These are phyloP conservation scores for Charina bottae DNA, from an alignment of 2,113 vertebrate genomes.

Conservation along the genomic window DNA sequence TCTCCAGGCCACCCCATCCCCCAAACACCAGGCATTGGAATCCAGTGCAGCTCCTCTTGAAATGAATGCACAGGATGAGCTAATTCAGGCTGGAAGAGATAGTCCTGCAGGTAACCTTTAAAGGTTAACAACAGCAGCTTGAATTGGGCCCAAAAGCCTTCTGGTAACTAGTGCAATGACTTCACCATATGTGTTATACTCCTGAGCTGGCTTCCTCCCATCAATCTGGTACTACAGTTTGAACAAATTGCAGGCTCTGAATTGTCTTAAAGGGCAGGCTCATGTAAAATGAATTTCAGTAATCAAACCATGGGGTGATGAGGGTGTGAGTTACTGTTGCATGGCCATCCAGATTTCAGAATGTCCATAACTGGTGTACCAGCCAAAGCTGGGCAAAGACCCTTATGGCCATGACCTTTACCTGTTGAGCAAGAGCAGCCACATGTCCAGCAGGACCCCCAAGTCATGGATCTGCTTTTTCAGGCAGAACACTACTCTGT, in stretches of 20 bases:
- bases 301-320: not conserved
- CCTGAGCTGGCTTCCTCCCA: not conserved
- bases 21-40: not conserved
- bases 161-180: not conserved
- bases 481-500: not conserved
- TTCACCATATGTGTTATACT: not conserved
- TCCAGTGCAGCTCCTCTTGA: not conserved
- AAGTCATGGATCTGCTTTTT: not conserved
- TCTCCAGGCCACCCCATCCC: not conserved
- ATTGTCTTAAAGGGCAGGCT: not conserved
- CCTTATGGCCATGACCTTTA: not conserved
- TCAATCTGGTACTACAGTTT: not conserved
- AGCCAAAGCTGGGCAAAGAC: not conserved
- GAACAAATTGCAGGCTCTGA: not conserved
- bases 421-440: not conserved
- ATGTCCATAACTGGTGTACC: not conserved
- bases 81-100: not conserved
- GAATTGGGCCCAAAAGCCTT: not conserved
- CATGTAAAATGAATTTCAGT: not conserved
- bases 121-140: not conserved
- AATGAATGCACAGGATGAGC: too few species aligned
- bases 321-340: not conserved
- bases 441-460: not conserved
- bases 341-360: not conserved
- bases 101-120: not conserved